phyloP scores from a whole-genome alignment of 1,140 invertebrate species.

The Neodiprion virginianus region DNA sequence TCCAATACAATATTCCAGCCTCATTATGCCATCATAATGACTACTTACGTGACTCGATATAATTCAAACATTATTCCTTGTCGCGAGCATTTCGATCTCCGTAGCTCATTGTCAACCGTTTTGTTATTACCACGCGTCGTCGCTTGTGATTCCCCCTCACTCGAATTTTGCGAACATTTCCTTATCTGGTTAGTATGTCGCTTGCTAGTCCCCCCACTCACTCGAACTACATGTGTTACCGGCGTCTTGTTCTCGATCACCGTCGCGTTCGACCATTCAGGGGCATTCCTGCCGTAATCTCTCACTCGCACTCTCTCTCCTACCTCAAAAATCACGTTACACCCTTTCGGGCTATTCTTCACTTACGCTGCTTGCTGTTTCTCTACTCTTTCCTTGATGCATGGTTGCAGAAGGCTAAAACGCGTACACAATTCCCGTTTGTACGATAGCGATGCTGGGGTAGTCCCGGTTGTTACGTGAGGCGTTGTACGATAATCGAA shows the following conservation, averaged over 20 bases:
- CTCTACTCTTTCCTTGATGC: not conserved
- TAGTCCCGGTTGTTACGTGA: too few species aligned
- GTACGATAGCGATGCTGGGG: too few species aligned
- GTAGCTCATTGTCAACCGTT: not conserved
- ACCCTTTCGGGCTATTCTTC: not conserved
- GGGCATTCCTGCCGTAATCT: slow-evolving; percentile 12
- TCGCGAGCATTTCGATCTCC: not conserved
- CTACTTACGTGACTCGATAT: too few species aligned
- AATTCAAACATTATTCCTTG: too few species aligned
- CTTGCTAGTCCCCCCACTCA: slow-evolving; percentile 16
- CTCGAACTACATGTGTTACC: slow-evolving; percentile 10
- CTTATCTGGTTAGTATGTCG: slow-evolving; percentile 13
- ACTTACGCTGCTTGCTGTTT: slow-evolving; percentile 8
- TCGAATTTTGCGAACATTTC: slow-evolving; percentile 14
- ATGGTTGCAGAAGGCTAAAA: too few species aligned
- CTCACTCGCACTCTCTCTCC: slow-evolving; percentile 12
- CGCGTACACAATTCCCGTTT: too few species aligned
- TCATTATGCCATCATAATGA: too few species aligned
- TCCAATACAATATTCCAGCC: too few species aligned
- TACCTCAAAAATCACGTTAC: too few species aligned
- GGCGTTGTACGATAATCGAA: too few species aligned
- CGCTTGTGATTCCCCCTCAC: not conserved
- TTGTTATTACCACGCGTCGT: not conserved
- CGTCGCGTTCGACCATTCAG: slow-evolving; percentile 8
- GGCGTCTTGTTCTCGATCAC: slow-evolving; percentile 12